Base-by-base conservation (phyloP, 2,113 vertebrate genomes). In the Ancistrus triradiatus region DNA sequence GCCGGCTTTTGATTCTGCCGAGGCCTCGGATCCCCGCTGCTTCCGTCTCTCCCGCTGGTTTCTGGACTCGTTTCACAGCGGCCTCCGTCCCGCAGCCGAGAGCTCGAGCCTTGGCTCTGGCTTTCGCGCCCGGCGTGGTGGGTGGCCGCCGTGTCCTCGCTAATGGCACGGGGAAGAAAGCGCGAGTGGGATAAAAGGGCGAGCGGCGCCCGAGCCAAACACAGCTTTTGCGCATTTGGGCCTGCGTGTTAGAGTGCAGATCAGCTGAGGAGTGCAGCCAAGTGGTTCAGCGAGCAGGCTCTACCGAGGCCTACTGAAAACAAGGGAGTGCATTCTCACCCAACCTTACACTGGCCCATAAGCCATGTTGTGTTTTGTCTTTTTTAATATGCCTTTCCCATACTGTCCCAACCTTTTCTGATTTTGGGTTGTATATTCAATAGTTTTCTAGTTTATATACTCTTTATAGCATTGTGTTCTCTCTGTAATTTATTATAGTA, bases 141-240 rank as follows among this genome's bases (percentile, higher is more conserved):
- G 57, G 63, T 67, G 63, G 64, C 46, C 64, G 46, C 53, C 11
- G 52, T 37, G 38, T 51, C 47, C 53, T 38, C 28, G 21, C 52
- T 59, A 52, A 73, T 68, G 64, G 31, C 58, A 50, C 17, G 22
- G 47, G 44, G 60, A 44, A 53, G 66, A 47, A 60, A 53, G 48
- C 28, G 2, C 7, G 66, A 61, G 48, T 35, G 46, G 59, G 51
- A 62, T 62, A 25, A 56, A 56, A 56, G 51, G 24, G 42, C 46
- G 43, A 68, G 66, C 22, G 49, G 37, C 24, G 25, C 49, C 61
- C 7, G 61, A 53, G 61, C 61, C 61, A 63, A 53, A 53, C 50
- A 17, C 35, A 42, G 40, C 62, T 55, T n/a, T 55, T 53, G 40
- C 49, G 18, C 63, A 48, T 37, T 47, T 27, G 18, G 63, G 52